Conservation (phyloP, 30 jellyfish, hydroid and myxozoan species). For the Rhopilema esculentum region DNA sequence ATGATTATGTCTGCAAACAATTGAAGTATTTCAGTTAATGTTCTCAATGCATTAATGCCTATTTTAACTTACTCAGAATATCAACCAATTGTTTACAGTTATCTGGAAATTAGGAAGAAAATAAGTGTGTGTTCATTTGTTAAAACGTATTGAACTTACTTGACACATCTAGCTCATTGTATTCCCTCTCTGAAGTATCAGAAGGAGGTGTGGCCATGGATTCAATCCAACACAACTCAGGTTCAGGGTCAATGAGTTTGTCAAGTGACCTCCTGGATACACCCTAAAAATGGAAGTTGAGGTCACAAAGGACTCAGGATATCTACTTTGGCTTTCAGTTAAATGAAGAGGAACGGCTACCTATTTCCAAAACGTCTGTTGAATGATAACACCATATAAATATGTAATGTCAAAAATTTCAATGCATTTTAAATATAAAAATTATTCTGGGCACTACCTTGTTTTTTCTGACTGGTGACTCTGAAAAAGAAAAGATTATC, state of each 20-base stretch:
- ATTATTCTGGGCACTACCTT: not conserved
- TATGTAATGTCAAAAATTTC: not conserved
- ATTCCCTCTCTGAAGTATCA: slow-evolving; percentile 36
- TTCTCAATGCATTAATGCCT: too few species aligned
- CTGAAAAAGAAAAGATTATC: not conserved
- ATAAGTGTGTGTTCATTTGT: too few species aligned
- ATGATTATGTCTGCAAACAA: too few species aligned
- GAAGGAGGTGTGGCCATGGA: slow-evolving; percentile 90
- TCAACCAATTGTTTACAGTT: too few species aligned
- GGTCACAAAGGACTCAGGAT: too few species aligned
- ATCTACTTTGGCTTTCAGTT: not conserved
- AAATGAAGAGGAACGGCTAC: not conserved
- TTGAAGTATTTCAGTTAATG: too few species aligned
- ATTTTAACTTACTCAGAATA: too few species aligned
- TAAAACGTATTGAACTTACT: not conserved
- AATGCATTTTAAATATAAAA: not conserved
- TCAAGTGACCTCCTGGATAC: slow-evolving; percentile 76
- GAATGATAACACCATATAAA: not conserved
- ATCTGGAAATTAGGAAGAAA: too few species aligned
- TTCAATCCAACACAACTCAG: slow-evolving; percentile 61
- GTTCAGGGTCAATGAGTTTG: slow-evolving; percentile 79
- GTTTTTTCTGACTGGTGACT: not conserved
- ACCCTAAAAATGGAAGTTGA: slow-evolving; percentile 30
- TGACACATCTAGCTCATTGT: not conserved
- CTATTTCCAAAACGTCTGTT: too few species aligned